Evolutionary conservation across 2,888 invertebrate genomes (phyloP).

Genomic region (Eupithecia subumbrata): DNA sequence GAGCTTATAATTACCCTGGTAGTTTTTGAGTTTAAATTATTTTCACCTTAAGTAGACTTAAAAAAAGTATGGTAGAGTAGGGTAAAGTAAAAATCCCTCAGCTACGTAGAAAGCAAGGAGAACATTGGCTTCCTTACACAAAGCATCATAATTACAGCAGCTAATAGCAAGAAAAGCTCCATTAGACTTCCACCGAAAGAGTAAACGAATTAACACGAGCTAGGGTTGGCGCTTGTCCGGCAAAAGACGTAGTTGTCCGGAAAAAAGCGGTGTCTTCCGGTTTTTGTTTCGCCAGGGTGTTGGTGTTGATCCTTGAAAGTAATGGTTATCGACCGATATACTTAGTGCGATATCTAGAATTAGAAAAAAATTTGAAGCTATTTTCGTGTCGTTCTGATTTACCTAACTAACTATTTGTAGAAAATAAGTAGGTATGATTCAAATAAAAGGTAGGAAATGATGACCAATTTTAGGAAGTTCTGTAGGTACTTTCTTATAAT

Average conservation of each 20-base stretch:
- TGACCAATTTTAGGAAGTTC: not conserved
- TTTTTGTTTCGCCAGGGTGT: too few relatives aligned
- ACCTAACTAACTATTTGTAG: too few relatives aligned
- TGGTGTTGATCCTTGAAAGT: too few relatives aligned
- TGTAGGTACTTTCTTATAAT: not conserved
- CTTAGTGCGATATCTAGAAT: too few relatives aligned
- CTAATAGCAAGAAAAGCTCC: conserved; percentile 80
- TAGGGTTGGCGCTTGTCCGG: conserved; percentile 43
- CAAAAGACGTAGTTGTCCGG: not conserved
- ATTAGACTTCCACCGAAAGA: conserved; percentile 74
- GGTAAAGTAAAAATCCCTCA: not conserved
- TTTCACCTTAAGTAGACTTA: not conserved
- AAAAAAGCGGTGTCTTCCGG: too few relatives aligned
- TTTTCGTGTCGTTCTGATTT: too few relatives aligned
- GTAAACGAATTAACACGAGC: conserved; percentile 81
- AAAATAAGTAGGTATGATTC: too few relatives aligned
- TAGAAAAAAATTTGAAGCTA: too few relatives aligned
- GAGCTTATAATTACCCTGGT: not conserved
- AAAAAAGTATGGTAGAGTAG: not conserved
- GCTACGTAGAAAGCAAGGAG: conserved; percentile 13
- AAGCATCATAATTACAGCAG: conserved; percentile 75
- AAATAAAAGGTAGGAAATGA: not conserved
- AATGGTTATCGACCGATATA: too few relatives aligned
- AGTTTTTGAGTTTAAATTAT: not conserved
- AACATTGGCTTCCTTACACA: conserved; percentile 55